Percentiles rank a stretch among this genome's conserved stretches.
These are phyloP conservation scores for Centropus unirufus DNA, from an alignment of 2,113 vertebrate species.

Conservation along the genomic window DNA sequence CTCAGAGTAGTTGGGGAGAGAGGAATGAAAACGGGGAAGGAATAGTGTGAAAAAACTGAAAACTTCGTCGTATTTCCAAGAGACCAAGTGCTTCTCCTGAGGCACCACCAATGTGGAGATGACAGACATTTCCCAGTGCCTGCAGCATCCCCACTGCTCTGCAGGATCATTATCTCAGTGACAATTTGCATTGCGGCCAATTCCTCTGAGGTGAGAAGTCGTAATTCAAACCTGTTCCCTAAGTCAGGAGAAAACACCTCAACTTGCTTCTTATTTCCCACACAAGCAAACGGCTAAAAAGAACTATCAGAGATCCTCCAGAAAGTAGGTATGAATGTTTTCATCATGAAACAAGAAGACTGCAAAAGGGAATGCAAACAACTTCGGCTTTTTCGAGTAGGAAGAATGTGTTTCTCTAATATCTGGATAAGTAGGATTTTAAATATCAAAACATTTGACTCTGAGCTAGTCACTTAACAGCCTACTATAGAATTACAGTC, in stretches of 20 bases:
- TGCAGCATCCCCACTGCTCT: neutral
- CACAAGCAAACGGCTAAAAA: neutral
- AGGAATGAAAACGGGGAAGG: neutral
- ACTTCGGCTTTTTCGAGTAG: neutral
- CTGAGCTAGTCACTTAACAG: neutral
- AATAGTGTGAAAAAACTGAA: neutral
- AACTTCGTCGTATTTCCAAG: neutral
- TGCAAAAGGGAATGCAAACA: neutral
- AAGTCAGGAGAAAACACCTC: neutral
- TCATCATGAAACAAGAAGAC: neutral
- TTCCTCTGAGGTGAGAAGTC: neutral
- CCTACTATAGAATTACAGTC: neutral
- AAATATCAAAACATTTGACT: neutral
- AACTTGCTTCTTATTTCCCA: neutral
- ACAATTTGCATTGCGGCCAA: fast-evolving
- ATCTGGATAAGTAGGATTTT: neutral
- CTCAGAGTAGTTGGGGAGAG: fast-evolving
- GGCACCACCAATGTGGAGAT: neutral
- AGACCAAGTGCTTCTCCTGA: neutral
- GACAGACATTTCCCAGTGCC: neutral
- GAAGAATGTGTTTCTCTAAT: fast-evolving
- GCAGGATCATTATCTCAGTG: neutral
- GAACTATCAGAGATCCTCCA: neutral
- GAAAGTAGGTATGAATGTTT: neutral
- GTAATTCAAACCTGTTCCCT: neutral